Evolutionary conservation across 2,888 invertebrate species (phyloP), one percentile per base, ranked within the genome.

Genomic region (Campoletis raptor): DNA sequence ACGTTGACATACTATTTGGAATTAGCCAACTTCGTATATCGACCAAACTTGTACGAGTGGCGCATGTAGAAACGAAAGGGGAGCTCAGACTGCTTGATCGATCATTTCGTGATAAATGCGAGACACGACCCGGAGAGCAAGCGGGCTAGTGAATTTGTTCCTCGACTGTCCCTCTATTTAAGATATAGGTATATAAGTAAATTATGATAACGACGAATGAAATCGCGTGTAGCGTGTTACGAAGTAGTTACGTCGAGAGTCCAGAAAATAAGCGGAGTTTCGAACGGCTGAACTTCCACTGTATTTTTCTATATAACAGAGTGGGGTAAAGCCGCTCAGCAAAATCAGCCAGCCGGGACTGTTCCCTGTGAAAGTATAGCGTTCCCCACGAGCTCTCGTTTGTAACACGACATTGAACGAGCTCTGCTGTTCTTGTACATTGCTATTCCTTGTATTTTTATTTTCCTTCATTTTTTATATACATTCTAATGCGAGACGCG

Each of bases 161-260:
- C 36, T 72, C 37, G 30, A 45, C 21, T 54, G 21, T 81, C 21
- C 24, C 80, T 37, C 21, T 24, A 61, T 42, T 45, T 37, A 4
- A 61, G 15, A 42, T 66, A 52, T 37, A 67, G 48, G 6, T 79
- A 79, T 54, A 54, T 42, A 40, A 36, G 37, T 57, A 45, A n/a
- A 48, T 73, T 54, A 57, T 67, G 81, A 74, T 67, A 54, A 83
- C 67, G 64, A 81, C 73, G 69, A 86, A 86, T 73, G 73, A 86
- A 84, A 86, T 84, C 78, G 81, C 74, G 81, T 74, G 73, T 86
- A 70, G 87, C 88, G 88, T 89, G 88, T 88, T 88, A 87, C 87
- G 83, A 86, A 79, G 85, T 85, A 21, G 88, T 88, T 89, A 85
- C 88, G 86, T 88, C 78, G 81, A 74, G 79, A 48, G 61, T 52